Conservation (phyloP, 2,797 vertebrate genomes). For the Hypotaenidia philippensis region DNA sequence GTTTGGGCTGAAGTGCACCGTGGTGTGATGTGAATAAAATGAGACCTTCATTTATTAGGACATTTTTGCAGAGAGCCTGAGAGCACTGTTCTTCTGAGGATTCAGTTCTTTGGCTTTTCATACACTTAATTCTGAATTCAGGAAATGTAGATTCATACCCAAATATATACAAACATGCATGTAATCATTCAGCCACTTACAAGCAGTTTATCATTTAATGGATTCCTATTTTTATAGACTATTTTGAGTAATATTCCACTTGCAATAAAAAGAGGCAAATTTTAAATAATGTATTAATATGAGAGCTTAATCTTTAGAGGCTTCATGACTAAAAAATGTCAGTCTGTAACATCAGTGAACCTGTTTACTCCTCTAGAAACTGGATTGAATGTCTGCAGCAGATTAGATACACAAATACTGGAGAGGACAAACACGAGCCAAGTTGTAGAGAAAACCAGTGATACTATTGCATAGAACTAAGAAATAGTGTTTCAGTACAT, state of each 20-base stretch:
- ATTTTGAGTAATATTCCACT: neutral
- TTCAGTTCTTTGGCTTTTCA: neutral
- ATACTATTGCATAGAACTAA: neutral
- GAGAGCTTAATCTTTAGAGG: neutral
- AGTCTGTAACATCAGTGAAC: neutral
- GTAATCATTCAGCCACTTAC: neutral
- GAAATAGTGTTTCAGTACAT: neutral
- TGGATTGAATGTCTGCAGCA: neutral
- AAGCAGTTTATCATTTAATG: neutral
- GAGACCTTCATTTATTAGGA: neutral
- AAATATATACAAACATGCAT: neutral
- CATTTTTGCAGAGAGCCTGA: neutral
- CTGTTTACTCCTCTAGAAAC: neutral
- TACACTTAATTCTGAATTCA: neutral
- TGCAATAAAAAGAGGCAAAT: neutral
- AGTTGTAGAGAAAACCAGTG: neutral
- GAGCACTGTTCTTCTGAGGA: neutral
- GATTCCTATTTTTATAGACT: neutral
- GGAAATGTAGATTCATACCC: neutral
- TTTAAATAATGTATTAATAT: neutral
- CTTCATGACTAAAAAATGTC: neutral
- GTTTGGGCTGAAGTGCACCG: neutral
- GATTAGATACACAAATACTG: neutral
- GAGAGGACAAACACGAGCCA: neutral
- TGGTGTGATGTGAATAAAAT: conserved; percentile 15